A percentile compares a stretch with the other conserved stretches of the same genome.
Evolutionary conservation across 2,113 vertebrate species (phyloP).

Genomic region (Labrus mixtus): DNA sequence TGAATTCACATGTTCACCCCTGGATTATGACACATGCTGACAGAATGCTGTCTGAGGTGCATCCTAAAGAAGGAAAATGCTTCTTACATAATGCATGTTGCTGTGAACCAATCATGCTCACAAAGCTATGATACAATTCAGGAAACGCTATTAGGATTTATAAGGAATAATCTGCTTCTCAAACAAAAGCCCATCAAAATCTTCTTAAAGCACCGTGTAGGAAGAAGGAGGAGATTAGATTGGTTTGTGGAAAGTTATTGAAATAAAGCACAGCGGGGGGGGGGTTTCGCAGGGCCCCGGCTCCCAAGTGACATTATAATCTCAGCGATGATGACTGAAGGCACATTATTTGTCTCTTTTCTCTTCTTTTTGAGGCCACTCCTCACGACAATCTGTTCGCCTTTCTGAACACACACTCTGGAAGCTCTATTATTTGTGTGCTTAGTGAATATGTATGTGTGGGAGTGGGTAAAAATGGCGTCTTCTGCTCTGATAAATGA

Average conservation of each 20-base stretch:
- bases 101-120: conserved; percentile 24
- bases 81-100: conserved; percentile 10
- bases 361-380: conserved; percentile 36
- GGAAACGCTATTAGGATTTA: conserved; percentile 42
- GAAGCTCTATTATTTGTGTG: conserved; percentile 48
- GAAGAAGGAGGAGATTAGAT: conserved; percentile 47
- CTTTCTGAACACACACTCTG: conserved; percentile 45
- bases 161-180: conserved; percentile 61
- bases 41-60: neutral
- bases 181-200: conserved; percentile 66
- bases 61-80: conserved; percentile 8
- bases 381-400: conserved; percentile 52
- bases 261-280: conserved; percentile 66
- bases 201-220: conserved; percentile 52
- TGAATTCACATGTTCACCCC: neutral
- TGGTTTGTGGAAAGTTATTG: conserved; percentile 71
- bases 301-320: conserved; percentile 62
- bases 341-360: conserved; percentile 31
- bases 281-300: conserved; percentile 38
- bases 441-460: conserved; percentile 36
- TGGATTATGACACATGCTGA: conserved; percentile 9
- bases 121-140: conserved; percentile 26
- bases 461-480: conserved; percentile 7
- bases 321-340: conserved; percentile 50
- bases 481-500: conserved; percentile 6